Evolutionary conservation across 2,797 vertebrate species (phyloP).

Genomic region (Poecilia gillii): DNA sequence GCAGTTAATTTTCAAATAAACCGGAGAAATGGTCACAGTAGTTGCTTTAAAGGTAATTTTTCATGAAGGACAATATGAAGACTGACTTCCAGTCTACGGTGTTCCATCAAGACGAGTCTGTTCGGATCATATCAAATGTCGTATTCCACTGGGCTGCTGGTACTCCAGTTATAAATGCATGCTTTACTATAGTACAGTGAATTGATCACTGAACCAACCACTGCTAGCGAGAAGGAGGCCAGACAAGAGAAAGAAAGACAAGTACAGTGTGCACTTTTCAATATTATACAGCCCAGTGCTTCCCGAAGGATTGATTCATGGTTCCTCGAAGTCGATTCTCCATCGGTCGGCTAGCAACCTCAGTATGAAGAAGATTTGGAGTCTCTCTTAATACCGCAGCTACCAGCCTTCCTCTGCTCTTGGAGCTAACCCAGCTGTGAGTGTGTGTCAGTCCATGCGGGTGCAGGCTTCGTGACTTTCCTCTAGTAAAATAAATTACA

Average conservation of each 20-base stretch:
- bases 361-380: background rate
- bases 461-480: background rate
- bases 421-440: background rate
- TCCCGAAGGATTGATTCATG: background rate
- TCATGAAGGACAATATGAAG: slow-evolving; percentile 4
- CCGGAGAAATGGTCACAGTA: background rate
- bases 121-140: slow-evolving; percentile 4
- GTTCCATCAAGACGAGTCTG: slow-evolving; percentile 1
- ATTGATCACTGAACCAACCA: background rate
- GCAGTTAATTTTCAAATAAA: background rate
- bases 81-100: background rate
- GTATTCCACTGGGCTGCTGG: slow-evolving; percentile 9
- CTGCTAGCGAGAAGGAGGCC: background rate
- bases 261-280: slow-evolving; percentile 1
- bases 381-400: background rate
- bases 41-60: background rate
- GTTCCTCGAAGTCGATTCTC: background rate
- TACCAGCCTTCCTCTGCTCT: background rate
- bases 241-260: slow-evolving; percentile 12
- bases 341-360: slow-evolving; percentile 1
- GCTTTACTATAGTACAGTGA: slow-evolving; percentile 7
- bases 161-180: slow-evolving; percentile 11
- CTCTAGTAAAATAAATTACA: background rate
- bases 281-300: background rate
- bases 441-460: background rate